Conservation (phyloP, 2,113 vertebrate genomes). For the Brachirus orientalis region DNA sequence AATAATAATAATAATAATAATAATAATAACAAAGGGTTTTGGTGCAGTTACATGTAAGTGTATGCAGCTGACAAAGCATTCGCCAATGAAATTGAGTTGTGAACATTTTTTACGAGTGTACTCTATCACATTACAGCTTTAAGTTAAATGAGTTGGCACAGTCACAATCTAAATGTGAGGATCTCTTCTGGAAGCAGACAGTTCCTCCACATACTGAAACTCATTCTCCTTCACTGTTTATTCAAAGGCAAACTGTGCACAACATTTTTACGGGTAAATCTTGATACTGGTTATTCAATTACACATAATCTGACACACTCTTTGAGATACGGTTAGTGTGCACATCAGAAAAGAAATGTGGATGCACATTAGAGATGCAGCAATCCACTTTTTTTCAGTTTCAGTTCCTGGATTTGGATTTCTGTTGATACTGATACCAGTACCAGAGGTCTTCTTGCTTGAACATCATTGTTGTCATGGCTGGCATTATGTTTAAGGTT, state of each 20-base stretch:
- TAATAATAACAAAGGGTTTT: slow-evolving; percentile 43
- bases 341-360: not conserved
- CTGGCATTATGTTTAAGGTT: no score
- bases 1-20: not conserved
- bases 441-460: no score
- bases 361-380: no score
- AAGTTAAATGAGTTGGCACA: slow-evolving; percentile 48
- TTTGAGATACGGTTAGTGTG: not conserved
- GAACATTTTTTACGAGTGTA: slow-evolving; percentile 42
- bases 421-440: no score
- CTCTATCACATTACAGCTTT: slow-evolving; percentile 41
- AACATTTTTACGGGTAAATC: not conserved
- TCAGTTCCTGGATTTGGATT: no score
- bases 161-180: slow-evolving; percentile 9
- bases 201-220: not conserved
- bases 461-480: no score
- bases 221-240: not conserved
- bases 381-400: no score
- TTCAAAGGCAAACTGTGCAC: slow-evolving; percentile 1
- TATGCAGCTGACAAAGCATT: slow-evolving; percentile 48
- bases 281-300: slow-evolving; percentile 7
- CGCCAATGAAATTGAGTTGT: slow-evolving; percentile 30
- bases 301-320: not conserved
- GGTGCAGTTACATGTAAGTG: slow-evolving; percentile 32
- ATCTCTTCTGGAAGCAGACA: slow-evolving; percentile 15